phyloP scores from a whole-genome alignment of 1,140 invertebrate species.

The Ostrea denselamellosa region DNA sequence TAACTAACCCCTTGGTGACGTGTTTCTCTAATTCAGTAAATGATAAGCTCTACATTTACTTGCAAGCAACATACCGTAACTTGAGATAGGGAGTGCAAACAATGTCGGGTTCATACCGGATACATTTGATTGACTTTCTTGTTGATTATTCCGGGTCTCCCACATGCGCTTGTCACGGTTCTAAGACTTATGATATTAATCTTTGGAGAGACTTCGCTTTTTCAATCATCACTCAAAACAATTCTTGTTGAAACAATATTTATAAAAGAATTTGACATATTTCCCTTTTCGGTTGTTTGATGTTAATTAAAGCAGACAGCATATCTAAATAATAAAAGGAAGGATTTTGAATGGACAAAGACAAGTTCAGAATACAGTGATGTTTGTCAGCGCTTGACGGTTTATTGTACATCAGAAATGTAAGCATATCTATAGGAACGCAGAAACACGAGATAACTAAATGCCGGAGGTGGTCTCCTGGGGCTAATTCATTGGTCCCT shows the following conservation, averaged over 20 bases:
- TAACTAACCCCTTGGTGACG: no score
- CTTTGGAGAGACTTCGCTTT: background rate
- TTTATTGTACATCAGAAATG: constrained; percentile 2
- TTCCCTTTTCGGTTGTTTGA: background rate
- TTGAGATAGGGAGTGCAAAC: background rate
- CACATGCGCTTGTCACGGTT: background rate
- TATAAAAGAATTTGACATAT: background rate
- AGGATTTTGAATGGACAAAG: background rate
- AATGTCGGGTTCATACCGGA: background rate
- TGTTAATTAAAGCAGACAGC: background rate
- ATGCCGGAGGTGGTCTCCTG: background rate
- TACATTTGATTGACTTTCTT: background rate
- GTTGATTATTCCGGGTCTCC: constrained; percentile 1
- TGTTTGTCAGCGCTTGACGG: background rate
- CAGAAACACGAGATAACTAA: background rate
- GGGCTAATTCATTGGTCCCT: background rate
- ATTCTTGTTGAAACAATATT: background rate
- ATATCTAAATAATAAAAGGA: background rate
- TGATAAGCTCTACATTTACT: no score
- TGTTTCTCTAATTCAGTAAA: no score
- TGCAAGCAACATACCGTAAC: background rate
- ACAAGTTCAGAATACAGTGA: background rate
- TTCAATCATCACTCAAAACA: background rate
- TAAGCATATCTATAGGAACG: background rate
- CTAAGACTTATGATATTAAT: background rate